Percentiles rank a stretch among this genome's conserved stretches.
These are phyloP conservation scores for Periophthalmus magnuspinnatus DNA, from an alignment of 2,797 vertebrate species.

Conservation along the genomic window DNA sequence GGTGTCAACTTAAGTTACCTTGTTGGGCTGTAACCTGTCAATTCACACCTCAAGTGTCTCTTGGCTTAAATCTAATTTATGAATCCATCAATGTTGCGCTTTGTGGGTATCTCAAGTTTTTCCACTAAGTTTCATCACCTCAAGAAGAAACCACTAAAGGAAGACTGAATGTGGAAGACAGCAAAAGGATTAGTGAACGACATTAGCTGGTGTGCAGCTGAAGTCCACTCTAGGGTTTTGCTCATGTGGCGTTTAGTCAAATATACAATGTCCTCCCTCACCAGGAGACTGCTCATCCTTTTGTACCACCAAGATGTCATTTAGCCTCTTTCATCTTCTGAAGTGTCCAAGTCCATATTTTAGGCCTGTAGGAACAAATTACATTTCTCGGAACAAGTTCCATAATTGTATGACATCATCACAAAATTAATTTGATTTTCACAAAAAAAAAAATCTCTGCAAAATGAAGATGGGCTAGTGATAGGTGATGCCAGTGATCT, in stretches of 20 bases:
- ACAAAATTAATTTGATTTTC: neutral
- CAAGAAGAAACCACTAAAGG: conserved; percentile 9
- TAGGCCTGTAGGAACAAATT: neutral
- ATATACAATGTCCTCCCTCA: conserved; percentile 50
- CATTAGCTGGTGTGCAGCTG: conserved; percentile 1
- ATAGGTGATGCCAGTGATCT: neutral
- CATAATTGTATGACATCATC: neutral
- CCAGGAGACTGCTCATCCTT: conserved; percentile 36
- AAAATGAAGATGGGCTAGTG: neutral
- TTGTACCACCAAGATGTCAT: conserved; percentile 36
- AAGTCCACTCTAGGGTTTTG: conserved; percentile 8
- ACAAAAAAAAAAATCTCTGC: too few relatives aligned
- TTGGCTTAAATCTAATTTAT: too few relatives aligned
- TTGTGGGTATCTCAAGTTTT: neutral
- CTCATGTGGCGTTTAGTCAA: conserved; percentile 49
- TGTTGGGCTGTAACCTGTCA: too few relatives aligned
- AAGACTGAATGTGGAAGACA: conserved; percentile 6
- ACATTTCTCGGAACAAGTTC: neutral
- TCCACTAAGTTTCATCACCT: conserved; percentile 16
- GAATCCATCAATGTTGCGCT: too few relatives aligned
- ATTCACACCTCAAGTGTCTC: too few relatives aligned
- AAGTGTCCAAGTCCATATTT: neutral
- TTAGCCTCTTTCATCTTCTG: conserved; percentile 6
- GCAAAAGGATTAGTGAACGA: conserved; percentile 11
- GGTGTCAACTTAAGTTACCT: too few relatives aligned